Evolutionary conservation across 2,797 vertebrate species (phyloP).

Genomic region (Gobio occitaniae): DNA sequence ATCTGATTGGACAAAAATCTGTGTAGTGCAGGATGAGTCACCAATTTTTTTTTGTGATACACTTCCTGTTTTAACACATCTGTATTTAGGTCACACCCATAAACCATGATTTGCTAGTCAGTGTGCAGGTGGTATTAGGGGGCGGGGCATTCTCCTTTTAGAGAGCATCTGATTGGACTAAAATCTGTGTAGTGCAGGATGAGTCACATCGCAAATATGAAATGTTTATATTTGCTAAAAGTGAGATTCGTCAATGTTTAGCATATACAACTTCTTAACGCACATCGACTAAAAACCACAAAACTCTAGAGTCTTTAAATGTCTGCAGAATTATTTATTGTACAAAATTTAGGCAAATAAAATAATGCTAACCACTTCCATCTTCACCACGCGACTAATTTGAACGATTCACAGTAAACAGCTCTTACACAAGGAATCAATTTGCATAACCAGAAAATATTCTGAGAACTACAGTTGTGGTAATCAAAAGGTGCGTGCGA

Average conservation of each 20-base stretch:
- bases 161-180: no score
- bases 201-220: neutral
- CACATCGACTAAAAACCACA: neutral
- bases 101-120: no score
- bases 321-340: slow-evolving; percentile 53
- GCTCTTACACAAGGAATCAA: neutral
- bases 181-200: no score
- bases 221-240: neutral
- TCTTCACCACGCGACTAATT: neutral
- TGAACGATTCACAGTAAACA: neutral
- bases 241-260: neutral
- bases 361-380: neutral
- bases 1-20: no score
- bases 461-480: neutral
- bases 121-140: no score
- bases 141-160: no score
- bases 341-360: slow-evolving; percentile 1
- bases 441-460: slow-evolving; percentile 12
- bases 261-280: neutral
- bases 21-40: no score
- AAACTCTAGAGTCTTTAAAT: neutral
- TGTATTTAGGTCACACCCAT: no score
- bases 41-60: no score
- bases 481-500: neutral
- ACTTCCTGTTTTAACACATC: no score